Evolutionary conservation across 2,113 vertebrate species (phyloP), one percentile per base, ranked within the genome.

Genomic region (Hippocampus abdominalis): DNA sequence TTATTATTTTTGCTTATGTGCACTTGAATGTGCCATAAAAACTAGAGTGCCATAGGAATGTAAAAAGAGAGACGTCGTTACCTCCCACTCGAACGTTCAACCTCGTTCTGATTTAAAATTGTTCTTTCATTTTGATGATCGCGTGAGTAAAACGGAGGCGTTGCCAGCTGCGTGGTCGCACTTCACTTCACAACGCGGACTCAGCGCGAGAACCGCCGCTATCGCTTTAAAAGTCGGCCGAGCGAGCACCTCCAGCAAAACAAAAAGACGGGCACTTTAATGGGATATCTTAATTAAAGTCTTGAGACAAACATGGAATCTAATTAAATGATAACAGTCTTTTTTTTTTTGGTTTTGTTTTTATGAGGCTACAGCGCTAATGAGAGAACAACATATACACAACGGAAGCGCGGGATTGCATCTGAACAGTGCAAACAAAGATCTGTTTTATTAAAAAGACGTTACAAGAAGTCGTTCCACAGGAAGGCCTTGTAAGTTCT

Each of bases 271-370:
- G 46, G n/a, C 21, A 4, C 8, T 64, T 74, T 71, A 73, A 67
- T 39, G 49, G 62, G 56, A 32, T 9, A 40, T 70, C 12, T 59
- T 80, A 77, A 80, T 85, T 81, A 73, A 79, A 79, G 46, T 73
- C 59, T 71, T 12, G 59, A 80, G 68, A 75, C 67, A 60, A 57
- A 77, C 72, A 81, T 69, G 48, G 10, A 64, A 73, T 76, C 72
- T 79, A 76, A 86, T 81, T 81, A 79, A 81, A 81, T 79, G 61
- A 77, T 74, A 72, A 62, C 54, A 54, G 3, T 9, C 12, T 64
- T 66, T 23, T 7, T 49, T 51, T n/a, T 21, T 21, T 10, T 23
- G 51, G 8, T 8, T 18, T 68, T 57, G 40, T 59, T 71, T 73
- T 61, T 25, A 76, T 42, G 13, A 70, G 44, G 59, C 44, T 62